Conservation (phyloP, 2,888 invertebrate genomes). For the Coenonympha arcania region DNA sequence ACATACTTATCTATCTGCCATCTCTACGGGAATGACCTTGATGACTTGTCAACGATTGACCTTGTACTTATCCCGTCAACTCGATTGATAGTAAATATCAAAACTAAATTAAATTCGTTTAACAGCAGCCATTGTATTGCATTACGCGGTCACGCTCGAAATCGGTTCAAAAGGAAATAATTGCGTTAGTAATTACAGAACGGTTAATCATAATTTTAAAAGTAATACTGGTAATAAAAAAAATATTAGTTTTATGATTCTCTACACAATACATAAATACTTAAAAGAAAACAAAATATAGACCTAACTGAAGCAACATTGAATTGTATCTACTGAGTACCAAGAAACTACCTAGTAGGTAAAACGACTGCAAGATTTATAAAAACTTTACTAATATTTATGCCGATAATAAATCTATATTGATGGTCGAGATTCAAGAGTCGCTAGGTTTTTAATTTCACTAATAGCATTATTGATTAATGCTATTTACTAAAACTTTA, state of each 20-base stretch:
- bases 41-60: constrained; percentile 6
- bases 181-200: constrained; percentile 15
- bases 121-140: constrained; percentile 7
- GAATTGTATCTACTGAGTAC: no score
- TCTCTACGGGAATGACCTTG: constrained; percentile 6
- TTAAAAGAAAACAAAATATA: neutral
- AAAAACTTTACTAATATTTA: no score
- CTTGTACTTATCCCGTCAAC: constrained; percentile 11
- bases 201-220: constrained; percentile 11
- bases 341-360: no score
- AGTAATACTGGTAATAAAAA: constrained; percentile 3
- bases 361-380: no score
- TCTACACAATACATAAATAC: neutral
- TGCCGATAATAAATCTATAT: no score
- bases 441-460: no score
- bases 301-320: neutral
- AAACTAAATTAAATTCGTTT: constrained; percentile 6
- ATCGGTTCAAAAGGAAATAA: constrained; percentile 11
- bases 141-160: constrained; percentile 7
- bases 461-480: no score
- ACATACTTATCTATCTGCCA: neutral
- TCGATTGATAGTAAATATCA: neutral
- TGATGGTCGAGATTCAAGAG: no score
- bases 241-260: neutral
- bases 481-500: no score